Evolutionary conservation across 2,797 vertebrate species (phyloP).

Genomic region (Enteromius treurensis): DNA sequence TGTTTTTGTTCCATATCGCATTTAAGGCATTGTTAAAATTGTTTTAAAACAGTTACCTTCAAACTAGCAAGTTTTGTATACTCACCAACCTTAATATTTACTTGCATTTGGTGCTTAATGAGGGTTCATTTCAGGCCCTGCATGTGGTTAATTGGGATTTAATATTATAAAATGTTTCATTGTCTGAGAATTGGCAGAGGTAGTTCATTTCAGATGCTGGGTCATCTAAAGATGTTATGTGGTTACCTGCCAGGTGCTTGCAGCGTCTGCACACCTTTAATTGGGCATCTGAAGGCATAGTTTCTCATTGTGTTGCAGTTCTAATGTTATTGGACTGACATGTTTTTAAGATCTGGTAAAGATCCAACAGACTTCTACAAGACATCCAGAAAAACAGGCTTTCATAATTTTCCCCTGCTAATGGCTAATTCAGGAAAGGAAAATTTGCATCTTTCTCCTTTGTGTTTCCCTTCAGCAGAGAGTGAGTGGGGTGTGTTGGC

Average conservation of each 20-base stretch:
- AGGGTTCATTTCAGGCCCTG: not conserved
- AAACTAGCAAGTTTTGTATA: not conserved
- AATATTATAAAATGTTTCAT: not conserved
- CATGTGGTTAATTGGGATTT: not conserved
- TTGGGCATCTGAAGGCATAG: conserved; percentile 17
- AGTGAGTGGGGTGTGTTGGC: conserved; percentile 35
- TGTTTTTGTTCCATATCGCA: not conserved
- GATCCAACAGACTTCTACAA: conserved; percentile 23
- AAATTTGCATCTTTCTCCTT: conserved; percentile 34
- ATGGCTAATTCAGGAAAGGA: conserved; percentile 43
- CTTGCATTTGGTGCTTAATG: not conserved
- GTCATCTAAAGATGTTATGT: conserved; percentile 13
- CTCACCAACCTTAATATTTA: not conserved
- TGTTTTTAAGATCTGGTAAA: not conserved
- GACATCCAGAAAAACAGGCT: conserved; percentile 10
- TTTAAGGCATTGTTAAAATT: not conserved
- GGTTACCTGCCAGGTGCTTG: conserved; percentile 26
- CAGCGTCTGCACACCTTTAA: conserved; percentile 21
- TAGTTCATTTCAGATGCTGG: not conserved
- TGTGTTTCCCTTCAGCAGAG: conserved; percentile 42
- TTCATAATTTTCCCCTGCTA: conserved; percentile 29
- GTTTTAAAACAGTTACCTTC: not conserved
- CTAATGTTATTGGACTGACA: conserved; percentile 7
- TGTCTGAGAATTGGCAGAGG: not conserved
- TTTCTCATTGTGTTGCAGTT: conserved; percentile 28